Evolutionary conservation across 2,888 invertebrate genomes (phyloP).

Genomic region (Drosophila limbata): DNA sequence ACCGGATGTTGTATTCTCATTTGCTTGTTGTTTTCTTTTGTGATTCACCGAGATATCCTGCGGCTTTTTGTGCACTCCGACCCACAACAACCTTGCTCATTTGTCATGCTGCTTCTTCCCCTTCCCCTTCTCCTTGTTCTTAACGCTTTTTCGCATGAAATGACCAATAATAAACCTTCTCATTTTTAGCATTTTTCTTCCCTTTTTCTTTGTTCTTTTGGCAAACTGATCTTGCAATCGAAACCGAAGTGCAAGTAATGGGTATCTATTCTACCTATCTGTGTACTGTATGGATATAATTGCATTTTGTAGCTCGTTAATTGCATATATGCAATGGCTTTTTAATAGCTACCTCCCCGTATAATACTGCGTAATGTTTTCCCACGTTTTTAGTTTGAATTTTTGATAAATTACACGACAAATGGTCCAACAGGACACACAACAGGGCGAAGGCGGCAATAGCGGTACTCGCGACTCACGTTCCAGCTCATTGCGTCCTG

Average conservation of each 20-base stretch:
- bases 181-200: background rate
- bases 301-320: conserved; percentile 73
- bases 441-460: background rate
- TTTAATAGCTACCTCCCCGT: conserved; percentile 63
- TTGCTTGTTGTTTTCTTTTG: conserved; percentile 71
- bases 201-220: conserved; percentile 33
- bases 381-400: conserved; percentile 60
- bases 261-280: background rate
- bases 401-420: conserved; percentile 75
- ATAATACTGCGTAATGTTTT: conserved; percentile 31
- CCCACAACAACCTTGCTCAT: conserved; percentile 63
- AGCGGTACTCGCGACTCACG: conserved; percentile 28
- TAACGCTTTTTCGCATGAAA: conserved; percentile 63
- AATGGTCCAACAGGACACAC: conserved; percentile 30
- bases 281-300: conserved; percentile 18
- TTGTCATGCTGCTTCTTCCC: conserved; percentile 50
- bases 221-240: conserved; percentile 28
- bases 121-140: conserved; percentile 23
- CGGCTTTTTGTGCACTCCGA: conserved; percentile 64
- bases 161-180: conserved; percentile 49
- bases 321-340: conserved; percentile 74
- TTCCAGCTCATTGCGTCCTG: conserved; percentile 70
- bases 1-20: conserved; percentile 84
- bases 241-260: conserved; percentile 16
- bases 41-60: conserved; percentile 71